phyloP scores from a whole-genome alignment of 2,888 invertebrate genomes.

The Drosophila vallismaia region DNA sequence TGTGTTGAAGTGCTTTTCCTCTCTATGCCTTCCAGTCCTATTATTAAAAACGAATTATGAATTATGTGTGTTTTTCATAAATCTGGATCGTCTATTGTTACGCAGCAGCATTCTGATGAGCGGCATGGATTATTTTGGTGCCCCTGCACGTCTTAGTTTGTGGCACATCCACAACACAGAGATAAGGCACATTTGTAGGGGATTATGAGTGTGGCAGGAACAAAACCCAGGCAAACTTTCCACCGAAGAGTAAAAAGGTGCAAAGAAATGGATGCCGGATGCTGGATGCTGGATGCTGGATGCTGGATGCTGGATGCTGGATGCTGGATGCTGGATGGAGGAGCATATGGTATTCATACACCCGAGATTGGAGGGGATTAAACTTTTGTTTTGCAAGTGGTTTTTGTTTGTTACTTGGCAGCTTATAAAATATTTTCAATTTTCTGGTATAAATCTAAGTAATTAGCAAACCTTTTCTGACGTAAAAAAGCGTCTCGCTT shows the following conservation, averaged over 20 bases:
- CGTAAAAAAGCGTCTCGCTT: background rate
- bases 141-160: constrained; percentile 30
- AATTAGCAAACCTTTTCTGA: background rate
- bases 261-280: constrained; percentile 6
- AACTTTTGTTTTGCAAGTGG: constrained; percentile 18
- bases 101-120: constrained; percentile 26
- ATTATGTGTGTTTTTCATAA: constrained; percentile 70
- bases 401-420: constrained; percentile 3
- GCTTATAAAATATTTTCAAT: constrained; percentile 19
- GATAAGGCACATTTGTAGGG: constrained; percentile 69
- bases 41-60: constrained; percentile 79
- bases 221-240: constrained; percentile 25
- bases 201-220: constrained; percentile 47
- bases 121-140: constrained; percentile 39
- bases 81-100: constrained; percentile 42
- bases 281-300: constrained; percentile 5
- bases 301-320: background rate
- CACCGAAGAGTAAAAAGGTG: constrained; percentile 23
- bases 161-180: constrained; percentile 55
- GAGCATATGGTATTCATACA: constrained; percentile 27
- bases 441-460: constrained; percentile 1
- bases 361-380: constrained; percentile 31
- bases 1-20: constrained; percentile 50
- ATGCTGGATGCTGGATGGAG: constrained; percentile 5
- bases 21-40: constrained; percentile 9